Evolutionary conservation across 2,113 vertebrate genomes (phyloP), one percentile per base, ranked within the genome.

Genomic region (Camelus bactrianus): DNA sequence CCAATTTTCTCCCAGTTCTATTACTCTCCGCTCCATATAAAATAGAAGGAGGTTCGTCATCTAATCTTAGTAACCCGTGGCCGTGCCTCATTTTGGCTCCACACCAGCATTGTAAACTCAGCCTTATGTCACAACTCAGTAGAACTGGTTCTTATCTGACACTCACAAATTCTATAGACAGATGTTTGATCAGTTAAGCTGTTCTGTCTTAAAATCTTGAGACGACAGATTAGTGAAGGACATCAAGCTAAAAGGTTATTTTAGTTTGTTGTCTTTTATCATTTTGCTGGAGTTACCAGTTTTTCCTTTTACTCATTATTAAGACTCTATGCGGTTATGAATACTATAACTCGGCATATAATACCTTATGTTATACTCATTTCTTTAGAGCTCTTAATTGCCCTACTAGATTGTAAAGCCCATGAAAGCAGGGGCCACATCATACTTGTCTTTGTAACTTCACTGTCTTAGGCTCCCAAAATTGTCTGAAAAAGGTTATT

Each of bases 271-370:
- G 26, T 87, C 13, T 91, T 89, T 73, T 86, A 54, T 80, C 6
- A 75, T 90, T 94, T 77, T 92, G 20, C 79, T 83, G 13, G 54
- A 89, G 42, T 91, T 89, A 64, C 1, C 19, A 3, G 0, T 72
- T 72, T 97, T 95, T 80, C 73, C n/a, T 90, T 81, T 81, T 64
- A 60, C 54, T 73, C 54, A 42, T 79, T 67, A 75, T 50, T 69
- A 87, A 54, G 14, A 11, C 42, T 85, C 62, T 58, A 3, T 82
- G 64, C 83, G 60, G 32, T 72, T 77, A 30, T 26, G 75, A 64
- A 17, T n/a, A 48, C 52, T 50, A 0, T 20, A 46, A 22, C 35
- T 82, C 15, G 54, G 8, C 30, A 10, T 35, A 35, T 22, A 13
- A 46, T 67, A 12, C 58, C 32, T 72, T 65, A 90, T 52, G 88